phyloP scores from a whole-genome alignment of 2,888 invertebrate species.

The Lucinisca nassula region DNA sequence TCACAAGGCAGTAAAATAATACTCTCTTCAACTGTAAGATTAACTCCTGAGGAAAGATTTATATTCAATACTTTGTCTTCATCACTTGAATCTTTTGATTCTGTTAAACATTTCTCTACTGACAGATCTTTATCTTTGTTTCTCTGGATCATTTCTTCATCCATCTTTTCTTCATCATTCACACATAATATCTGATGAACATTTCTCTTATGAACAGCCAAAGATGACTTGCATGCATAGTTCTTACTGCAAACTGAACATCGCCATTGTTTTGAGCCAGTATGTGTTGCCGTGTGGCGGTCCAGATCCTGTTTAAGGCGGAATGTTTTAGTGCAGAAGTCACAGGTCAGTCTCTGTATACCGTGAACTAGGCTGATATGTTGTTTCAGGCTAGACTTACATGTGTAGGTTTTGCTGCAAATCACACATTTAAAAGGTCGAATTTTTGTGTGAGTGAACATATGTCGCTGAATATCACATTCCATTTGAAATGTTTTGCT shows the following conservation, averaged over 20 bases:
- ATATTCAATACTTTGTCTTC: too few relatives aligned
- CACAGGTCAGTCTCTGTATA: neutral
- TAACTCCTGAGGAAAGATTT: too few relatives aligned
- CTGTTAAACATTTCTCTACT: too few relatives aligned
- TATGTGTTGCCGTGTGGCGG: neutral
- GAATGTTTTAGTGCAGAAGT: neutral
- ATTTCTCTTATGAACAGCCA: constrained; percentile 18
- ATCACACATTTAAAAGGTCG: neutral
- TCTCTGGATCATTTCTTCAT: too few relatives aligned
- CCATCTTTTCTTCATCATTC: neutral
- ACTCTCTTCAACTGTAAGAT: too few relatives aligned
- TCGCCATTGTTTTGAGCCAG: neutral
- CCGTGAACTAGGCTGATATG: neutral
- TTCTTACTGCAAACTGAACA: neutral
- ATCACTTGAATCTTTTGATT: too few relatives aligned
- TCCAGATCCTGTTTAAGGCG: neutral
- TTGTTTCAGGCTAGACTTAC: constrained; percentile 11
- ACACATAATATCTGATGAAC: neutral
- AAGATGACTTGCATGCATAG: neutral
- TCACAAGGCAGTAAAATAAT: too few relatives aligned
- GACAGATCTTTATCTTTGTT: too few relatives aligned
- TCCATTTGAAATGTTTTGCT: neutral
- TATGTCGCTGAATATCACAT: neutral
- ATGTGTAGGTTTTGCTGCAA: neutral
- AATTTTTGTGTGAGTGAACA: neutral